phyloP scores from a whole-genome alignment of 2,113 vertebrate species.

The Glareola pratincola region DNA sequence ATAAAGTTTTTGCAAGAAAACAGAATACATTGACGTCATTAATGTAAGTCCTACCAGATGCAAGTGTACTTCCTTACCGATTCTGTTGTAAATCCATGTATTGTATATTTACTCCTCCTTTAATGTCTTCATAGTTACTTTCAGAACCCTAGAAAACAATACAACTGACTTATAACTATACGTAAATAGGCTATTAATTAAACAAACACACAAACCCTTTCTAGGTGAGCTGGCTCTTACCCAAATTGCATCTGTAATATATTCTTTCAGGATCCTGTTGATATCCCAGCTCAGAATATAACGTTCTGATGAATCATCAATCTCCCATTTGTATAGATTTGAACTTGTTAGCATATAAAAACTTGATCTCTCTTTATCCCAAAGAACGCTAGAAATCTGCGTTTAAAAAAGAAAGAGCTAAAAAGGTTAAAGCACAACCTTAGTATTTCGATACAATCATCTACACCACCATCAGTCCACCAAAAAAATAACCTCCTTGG shows the following conservation, averaged over 20 bases:
- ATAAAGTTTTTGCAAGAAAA: neutral
- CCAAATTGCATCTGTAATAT: constrained; percentile 91
- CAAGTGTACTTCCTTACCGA: constrained; percentile 78
- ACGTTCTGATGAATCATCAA: constrained; percentile 84
- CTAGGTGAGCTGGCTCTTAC: constrained; percentile 70
- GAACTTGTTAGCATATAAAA: constrained; percentile 87
- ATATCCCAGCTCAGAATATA: constrained; percentile 87
- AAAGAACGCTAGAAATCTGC: constrained; percentile 87
- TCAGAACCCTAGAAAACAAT: constrained; percentile 85
- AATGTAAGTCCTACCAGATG: neutral
- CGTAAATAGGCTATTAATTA: neutral
- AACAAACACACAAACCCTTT: neutral
- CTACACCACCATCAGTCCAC: neutral
- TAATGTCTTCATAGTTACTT: constrained; percentile 91
- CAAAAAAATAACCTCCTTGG: neutral
- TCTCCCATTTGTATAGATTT: constrained; percentile 88
- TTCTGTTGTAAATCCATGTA: constrained; percentile 91
- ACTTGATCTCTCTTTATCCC: constrained; percentile 74
- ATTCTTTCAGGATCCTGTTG: constrained; percentile 80
- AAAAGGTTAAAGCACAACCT: neutral
- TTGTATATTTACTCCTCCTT: constrained; percentile 83
- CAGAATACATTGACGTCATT: neutral
- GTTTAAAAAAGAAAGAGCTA: neutral
- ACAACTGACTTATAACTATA: neutral
- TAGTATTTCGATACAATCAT: neutral